These are phyloP conservation scores for Lagorchestes hirsutus DNA, from an alignment of 2,797 vertebrate species.

Conservation along the genomic window DNA sequence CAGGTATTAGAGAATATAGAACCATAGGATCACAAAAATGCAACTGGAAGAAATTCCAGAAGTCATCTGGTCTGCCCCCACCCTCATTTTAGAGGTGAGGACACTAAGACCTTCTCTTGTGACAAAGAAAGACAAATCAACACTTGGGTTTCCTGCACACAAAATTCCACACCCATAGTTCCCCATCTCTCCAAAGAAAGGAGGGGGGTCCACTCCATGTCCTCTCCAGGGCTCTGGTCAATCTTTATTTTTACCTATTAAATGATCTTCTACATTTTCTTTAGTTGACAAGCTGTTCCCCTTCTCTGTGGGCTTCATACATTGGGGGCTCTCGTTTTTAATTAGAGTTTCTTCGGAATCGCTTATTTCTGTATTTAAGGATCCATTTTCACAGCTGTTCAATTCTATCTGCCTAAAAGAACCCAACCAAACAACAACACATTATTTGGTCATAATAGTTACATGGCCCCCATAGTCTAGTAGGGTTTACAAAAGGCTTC, in stretches of 20 bases:
- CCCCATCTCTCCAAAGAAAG: neutral
- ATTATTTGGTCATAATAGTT: slow-evolving; percentile 27
- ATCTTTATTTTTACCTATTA: slow-evolving; percentile 79
- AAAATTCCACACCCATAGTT: neutral
- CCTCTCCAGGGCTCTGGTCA: too few species aligned
- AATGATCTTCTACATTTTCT: slow-evolving; percentile 71
- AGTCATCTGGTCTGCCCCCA: neutral
- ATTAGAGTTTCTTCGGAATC: slow-evolving; percentile 83
- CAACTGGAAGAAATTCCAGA: neutral
- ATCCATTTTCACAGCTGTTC: slow-evolving; percentile 87
- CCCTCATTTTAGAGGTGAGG: neutral
- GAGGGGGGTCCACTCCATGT: too few species aligned
- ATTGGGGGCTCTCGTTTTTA: slow-evolving; percentile 78
- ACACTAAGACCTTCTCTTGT: neutral
- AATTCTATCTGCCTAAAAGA: slow-evolving; percentile 88
- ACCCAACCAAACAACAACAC: slow-evolving; percentile 7
- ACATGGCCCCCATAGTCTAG: neutral
- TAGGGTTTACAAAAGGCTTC: neutral
- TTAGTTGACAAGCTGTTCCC: slow-evolving; percentile 71
- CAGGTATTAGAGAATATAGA: neutral
- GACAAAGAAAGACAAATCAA: neutral
- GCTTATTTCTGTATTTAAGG: slow-evolving; percentile 84
- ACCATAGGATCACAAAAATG: neutral
- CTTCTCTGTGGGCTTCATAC: slow-evolving; percentile 72
- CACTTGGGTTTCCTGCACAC: neutral